Conservation (phyloP, 2,888 invertebrate genomes). For the Cephus runcator region DNA sequence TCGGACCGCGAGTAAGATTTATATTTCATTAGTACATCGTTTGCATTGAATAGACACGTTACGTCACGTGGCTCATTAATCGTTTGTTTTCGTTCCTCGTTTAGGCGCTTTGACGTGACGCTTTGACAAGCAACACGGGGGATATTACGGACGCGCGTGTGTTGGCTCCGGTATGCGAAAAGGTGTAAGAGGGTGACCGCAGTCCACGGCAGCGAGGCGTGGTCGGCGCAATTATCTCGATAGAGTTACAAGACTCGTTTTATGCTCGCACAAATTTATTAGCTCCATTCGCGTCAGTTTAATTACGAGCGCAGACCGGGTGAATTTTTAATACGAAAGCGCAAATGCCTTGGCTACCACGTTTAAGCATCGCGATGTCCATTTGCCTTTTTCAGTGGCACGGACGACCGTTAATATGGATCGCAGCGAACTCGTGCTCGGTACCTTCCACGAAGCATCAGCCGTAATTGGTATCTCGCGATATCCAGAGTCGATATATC, state of each 20-base stretch:
- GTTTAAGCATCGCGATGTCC: not conserved
- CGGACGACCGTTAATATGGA: not conserved
- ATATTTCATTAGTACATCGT: slow-evolving; percentile 54
- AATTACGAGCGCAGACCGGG: slow-evolving; percentile 46
- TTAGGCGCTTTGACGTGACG: slow-evolving; percentile 34
- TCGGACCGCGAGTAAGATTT: slow-evolving; percentile 45
- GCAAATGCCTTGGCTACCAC: not conserved
- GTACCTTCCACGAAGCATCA: not conserved
- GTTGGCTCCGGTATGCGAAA: slow-evolving; percentile 36
- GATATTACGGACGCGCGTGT: slow-evolving; percentile 26
- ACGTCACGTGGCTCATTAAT: slow-evolving; percentile 53
- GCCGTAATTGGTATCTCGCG: not conserved
- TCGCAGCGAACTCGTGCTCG: not conserved
- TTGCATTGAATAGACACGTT: slow-evolving; percentile 53
- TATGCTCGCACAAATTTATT: slow-evolving; percentile 58
- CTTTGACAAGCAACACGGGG: slow-evolving; percentile 43
- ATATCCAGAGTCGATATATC: not conserved
- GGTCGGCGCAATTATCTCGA: slow-evolving; percentile 58
- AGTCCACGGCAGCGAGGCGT: slow-evolving; percentile 54
- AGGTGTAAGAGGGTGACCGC: slow-evolving; percentile 46
- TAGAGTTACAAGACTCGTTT: slow-evolving; percentile 61
- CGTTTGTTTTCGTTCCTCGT: slow-evolving; percentile 49
- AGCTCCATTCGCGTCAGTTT: slow-evolving; percentile 59
- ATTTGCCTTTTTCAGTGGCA: not conserved
- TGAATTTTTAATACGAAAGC: not conserved